A percentile compares a stretch with the other conserved stretches of the same genome.
Conservation (phyloP, 37 sponge, comb jelly and placozoan species). For the Hexactinellida sp. region DNA sequence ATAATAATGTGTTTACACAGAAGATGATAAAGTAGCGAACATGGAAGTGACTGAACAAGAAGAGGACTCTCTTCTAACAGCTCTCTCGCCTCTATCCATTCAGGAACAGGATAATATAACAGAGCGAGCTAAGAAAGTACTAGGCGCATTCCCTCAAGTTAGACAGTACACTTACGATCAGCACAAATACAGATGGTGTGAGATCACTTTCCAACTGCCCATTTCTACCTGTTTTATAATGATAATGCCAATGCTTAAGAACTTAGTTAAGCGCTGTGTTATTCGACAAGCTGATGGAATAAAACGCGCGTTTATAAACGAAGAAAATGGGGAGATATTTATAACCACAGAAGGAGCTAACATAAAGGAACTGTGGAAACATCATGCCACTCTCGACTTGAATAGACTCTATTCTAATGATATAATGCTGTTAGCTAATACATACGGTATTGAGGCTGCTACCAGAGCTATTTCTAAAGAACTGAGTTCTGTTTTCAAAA, state of each 20-base stretch:
- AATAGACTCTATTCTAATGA: constrained; percentile 64
- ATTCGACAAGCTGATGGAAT: constrained; percentile 5
- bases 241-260: background rate
- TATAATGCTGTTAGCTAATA: constrained; percentile 58
- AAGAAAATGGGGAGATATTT: background rate
- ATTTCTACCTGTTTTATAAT: background rate
- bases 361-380: constrained; percentile 50
- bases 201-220: constrained; percentile 26
- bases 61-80: constrained; percentile 27
- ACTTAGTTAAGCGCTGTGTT: background rate
- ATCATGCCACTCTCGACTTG: constrained; percentile 51
- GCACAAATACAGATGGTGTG: constrained; percentile 47
- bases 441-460: constrained; percentile 85
- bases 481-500: constrained; percentile 68
- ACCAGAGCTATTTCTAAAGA: constrained; percentile 59
- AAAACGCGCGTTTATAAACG: background rate
- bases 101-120: constrained; percentile 22
- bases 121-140: constrained; percentile 27
- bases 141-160: constrained; percentile 21
- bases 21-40: constrained; percentile 42
- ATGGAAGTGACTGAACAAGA: constrained; percentile 30
- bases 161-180: constrained; percentile 53
- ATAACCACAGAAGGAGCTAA: background rate
- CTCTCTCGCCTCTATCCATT: constrained; percentile 18
- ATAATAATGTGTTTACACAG: constrained; percentile 18